Base-by-base conservation (phyloP, 2,888 invertebrate genomes). In the Nipponacmea schrenckii region DNA sequence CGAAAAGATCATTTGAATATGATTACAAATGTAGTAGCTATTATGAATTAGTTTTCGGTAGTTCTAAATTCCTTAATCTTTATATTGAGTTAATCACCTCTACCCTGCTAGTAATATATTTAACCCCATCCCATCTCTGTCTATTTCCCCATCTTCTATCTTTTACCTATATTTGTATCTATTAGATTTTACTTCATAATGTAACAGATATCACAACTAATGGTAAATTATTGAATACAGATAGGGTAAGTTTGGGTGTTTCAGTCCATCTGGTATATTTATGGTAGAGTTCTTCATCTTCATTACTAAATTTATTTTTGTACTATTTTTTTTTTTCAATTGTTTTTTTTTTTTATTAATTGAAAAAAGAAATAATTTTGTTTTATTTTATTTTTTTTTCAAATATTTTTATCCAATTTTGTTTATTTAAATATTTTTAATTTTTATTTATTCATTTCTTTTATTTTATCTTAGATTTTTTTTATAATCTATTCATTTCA, bases 171-270 rank as follows among this genome's bases (percentile, higher is more conserved):
- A 31, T 56, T 24, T 56, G 20, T 56, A 20, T 56, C 56, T 56
- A 10, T 24, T 56, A 56, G 56, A 56, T 56, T 17, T 56, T 56
- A 56, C 24, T 56, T 56, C 56, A 56, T 56, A 56, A 56, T 56
- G 24, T 56, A 56, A 56, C 56, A 56, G 56, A 56, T 24, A 56
- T 56, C 10, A 12, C 56, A 56, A 24, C 56, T 10, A 56, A 56
- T 24, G 56, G 56, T 24, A 56, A 56, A 15, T 64, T 64, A 27
- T 64, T 24, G 20, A 56, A 56, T 56, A 24, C 56, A 56, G 20
- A 20, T 24, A 56, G 56, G 56, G 56, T 56, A 56, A 56, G 56
- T 56, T 12, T 15, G 56, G 8, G 56, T 56, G 24, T 20, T 56
- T 24, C 64, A 64, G 24, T 39, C 39, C 39, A 39, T 39, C 31